Evolutionary conservation across 2,888 invertebrate genomes (phyloP), one percentile per base, ranked within the genome.

Genomic region (Tenthredo mesomela): DNA sequence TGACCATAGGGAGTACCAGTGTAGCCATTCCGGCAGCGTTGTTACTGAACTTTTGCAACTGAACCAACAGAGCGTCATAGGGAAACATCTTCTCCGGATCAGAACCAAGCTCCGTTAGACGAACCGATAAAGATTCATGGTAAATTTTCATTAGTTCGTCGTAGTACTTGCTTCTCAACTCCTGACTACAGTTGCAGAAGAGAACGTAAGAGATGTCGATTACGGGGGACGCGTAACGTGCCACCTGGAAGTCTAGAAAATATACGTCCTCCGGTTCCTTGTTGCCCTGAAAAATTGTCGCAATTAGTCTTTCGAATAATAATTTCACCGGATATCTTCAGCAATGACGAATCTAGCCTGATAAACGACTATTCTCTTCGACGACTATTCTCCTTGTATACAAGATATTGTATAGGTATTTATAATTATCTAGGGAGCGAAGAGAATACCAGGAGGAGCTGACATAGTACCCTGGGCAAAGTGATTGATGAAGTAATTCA

Each of bases 131-230:
- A 12, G 90, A 89, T 29, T 90, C 85, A 85, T 93, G 87, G 86
- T 93, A 93, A 21, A 90, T 86, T 40, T 89, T 85, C 15, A 93
- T 85, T 29, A 91, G 89, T 25, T 89, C 82, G 37, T 93, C 89
- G 10, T 90, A 89, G 47, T 91, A 86, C 65, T 89, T 85, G 29
- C 87, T 86, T 5, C 92, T 88, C 15, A 89, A 84, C n/a, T 90
- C 88, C 77, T 89, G 90, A 1, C 89, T 86, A 9, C 89, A 89
- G 50, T 91, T 91, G 4, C 90, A 90, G 85, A 91, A 92, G 18
- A 93, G 87, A 86, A 90, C 89, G 85, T 93, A 93, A 4, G 91
- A 87, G 50, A 93, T 80, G 85, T 93, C 93, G 43, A 88, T 85
- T 5, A 89, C 90, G 0, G 88, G 89, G 6, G 89, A 89, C 10